Percentiles rank a stretch among this genome's conserved stretches.
Conservation (phyloP, 2,113 vertebrate species). For the Reinhardtius hippoglossoides region DNA sequence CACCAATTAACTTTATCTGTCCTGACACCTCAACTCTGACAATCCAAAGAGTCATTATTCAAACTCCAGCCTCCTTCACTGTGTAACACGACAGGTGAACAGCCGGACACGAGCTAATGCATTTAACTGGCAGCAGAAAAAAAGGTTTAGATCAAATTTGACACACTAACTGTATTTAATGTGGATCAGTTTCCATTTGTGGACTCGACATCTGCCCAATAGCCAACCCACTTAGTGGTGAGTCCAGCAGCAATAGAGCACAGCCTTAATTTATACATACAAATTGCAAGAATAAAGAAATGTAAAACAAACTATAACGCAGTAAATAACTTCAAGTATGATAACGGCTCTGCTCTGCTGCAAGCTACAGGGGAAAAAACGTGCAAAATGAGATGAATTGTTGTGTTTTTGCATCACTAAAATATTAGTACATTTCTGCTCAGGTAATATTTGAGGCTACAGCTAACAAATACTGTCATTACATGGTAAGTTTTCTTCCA, state of each 20-base stretch:
- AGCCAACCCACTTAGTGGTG: not conserved
- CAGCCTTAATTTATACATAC: too few species aligned
- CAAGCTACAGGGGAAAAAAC: not conserved
- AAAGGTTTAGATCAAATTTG: too few species aligned
- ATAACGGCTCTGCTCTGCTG: not conserved
- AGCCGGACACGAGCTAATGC: not conserved
- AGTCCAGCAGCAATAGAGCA: too few species aligned
- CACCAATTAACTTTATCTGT: too few species aligned
- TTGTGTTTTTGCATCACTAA: too few species aligned
- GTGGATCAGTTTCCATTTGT: not conserved
- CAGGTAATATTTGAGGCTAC: too few species aligned
- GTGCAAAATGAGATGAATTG: too few species aligned
- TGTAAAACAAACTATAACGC: not conserved
- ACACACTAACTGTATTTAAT: not conserved
- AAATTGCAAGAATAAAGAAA: not conserved
- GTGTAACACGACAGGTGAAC: too few species aligned
- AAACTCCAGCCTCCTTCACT: too few species aligned
- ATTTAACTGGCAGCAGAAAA: not conserved
- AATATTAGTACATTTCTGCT: too few species aligned
- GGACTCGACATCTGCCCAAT: not conserved
- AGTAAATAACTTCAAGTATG: not conserved
- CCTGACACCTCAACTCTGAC: too few species aligned
- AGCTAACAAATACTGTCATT: too few species aligned
- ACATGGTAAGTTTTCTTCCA: not conserved
- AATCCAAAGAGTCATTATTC: not conserved